These are phyloP conservation scores for Corythoichthys intestinalis DNA, from an alignment of 2,113 vertebrate genomes.

Conservation along the genomic window DNA sequence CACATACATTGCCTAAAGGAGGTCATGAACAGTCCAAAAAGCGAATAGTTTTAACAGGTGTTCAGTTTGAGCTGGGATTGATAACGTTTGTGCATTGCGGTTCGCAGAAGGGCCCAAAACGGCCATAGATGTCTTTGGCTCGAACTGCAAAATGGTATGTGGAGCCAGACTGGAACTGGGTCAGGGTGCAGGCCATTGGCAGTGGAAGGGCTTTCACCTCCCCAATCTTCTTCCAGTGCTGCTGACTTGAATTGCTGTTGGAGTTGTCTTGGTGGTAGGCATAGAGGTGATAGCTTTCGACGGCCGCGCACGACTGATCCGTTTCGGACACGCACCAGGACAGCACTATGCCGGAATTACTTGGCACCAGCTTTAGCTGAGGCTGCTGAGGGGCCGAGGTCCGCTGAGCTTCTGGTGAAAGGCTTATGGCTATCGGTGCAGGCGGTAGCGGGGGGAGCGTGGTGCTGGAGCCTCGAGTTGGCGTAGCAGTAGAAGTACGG, in stretches of 20 bases:
- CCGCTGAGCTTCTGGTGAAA: conserved; percentile 77
- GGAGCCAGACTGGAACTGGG: conserved; percentile 95
- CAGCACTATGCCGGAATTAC: conserved; percentile 94
- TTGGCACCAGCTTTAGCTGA: conserved; percentile 87
- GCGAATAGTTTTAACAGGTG: conserved; percentile 20
- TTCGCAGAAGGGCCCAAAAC: conserved; percentile 95
- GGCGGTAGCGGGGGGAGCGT: conserved; percentile 64
- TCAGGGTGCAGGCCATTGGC: conserved; percentile 98
- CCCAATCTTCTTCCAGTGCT: conserved; percentile 97
- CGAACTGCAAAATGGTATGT: conserved; percentile 97
- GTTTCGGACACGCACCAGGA: conserved; percentile 95
- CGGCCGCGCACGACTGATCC: conserved; percentile 85
- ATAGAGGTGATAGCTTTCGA: conserved; percentile 97
- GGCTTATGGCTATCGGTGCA: conserved; percentile 69
- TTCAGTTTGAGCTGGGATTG: conserved; percentile 72
- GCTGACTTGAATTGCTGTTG: conserved; percentile 66
- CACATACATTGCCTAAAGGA: conserved; percentile 28
- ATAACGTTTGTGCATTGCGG: conserved; percentile 97
- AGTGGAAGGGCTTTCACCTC: conserved; percentile 94
- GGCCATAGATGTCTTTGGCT: conserved; percentile 93
- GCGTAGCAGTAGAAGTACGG: conserved; percentile 33
- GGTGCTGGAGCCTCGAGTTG: conserved; percentile 25
- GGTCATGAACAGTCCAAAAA: conserved; percentile 30
- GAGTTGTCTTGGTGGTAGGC: conserved; percentile 81
- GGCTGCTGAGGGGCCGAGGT: conserved; percentile 83